Percentiles rank a stretch among this genome's conserved stretches.
phyloP scores from a whole-genome alignment of 2,113 vertebrate species.

The Mandrillus leucophaeus region DNA sequence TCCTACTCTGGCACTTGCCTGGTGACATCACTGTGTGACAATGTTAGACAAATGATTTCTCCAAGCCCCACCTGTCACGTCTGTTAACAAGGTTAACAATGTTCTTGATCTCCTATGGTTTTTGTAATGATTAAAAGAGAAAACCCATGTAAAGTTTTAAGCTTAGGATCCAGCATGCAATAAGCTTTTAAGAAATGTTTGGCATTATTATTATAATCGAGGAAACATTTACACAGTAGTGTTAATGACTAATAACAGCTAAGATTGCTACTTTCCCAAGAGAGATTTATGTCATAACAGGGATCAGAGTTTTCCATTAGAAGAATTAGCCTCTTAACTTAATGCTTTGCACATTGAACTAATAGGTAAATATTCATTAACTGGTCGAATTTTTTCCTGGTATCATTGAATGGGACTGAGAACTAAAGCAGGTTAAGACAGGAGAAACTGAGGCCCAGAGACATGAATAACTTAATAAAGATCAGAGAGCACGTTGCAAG shows the following conservation, averaged over 20 bases:
- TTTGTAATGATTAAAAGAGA: conserved; percentile 9
- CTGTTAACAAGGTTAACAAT: neutral
- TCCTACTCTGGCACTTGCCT: neutral
- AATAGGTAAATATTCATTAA: conserved; percentile 28
- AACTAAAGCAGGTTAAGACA: neutral
- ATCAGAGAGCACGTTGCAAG: neutral
- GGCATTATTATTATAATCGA: conserved; percentile 51
- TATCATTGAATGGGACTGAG: neutral
- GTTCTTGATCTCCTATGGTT: neutral
- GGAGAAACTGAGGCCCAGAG: neutral
- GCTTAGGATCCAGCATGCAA: neutral
- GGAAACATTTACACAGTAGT: conserved; percentile 52
- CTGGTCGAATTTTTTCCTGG: conserved; percentile 14
- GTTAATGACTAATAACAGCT: conserved; percentile 56
- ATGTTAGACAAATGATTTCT: neutral
- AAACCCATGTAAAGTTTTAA: neutral
- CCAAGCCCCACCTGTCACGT: neutral
- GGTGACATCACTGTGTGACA: neutral
- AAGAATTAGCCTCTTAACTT: conserved; percentile 62
- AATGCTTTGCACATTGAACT: conserved; percentile 49
- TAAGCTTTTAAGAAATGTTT: conserved; percentile 45
- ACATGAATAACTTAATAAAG: neutral
- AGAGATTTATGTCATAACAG: conserved; percentile 57
- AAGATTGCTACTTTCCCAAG: conserved; percentile 55
- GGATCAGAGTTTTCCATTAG: conserved; percentile 57